Evolutionary conservation across 2,113 vertebrate genomes (phyloP).

Genomic region (Uropsilus gracilis): DNA sequence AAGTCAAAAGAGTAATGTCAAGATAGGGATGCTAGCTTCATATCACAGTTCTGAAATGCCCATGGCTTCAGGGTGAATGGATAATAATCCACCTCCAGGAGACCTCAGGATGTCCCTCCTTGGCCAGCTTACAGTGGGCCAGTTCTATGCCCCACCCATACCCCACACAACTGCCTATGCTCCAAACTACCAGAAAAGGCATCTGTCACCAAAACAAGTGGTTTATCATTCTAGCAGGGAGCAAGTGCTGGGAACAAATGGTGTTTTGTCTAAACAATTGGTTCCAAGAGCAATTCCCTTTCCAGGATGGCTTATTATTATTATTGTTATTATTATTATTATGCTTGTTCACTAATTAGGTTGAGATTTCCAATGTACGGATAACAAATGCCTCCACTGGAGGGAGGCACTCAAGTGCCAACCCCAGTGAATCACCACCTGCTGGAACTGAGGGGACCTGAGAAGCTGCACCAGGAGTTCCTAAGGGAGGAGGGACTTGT

Average conservation of each 20-base stretch:
- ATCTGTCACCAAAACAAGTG: constrained; percentile 75
- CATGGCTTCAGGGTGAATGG: neutral
- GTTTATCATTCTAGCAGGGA: constrained; percentile 54
- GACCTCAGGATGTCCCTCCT: neutral
- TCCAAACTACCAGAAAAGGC: constrained; percentile 69
- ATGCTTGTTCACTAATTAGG: constrained; percentile 63
- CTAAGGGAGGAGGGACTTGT: neutral
- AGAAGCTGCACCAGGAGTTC: neutral
- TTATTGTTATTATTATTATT: constrained; percentile 9
- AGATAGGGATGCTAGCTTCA: neutral
- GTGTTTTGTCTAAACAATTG: constrained; percentile 76
- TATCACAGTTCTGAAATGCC: neutral
- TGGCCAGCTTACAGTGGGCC: neutral
- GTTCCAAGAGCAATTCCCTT: constrained; percentile 75
- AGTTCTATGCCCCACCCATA: neutral
- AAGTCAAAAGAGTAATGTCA: neutral
- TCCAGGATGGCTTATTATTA: constrained; percentile 57
- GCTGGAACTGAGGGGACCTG: neutral
- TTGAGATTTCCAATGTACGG: constrained; percentile 72
- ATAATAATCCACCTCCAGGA: neutral
- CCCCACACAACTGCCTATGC: neutral
- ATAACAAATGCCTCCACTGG: constrained; percentile 65
- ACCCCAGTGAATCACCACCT: constrained; percentile 6
- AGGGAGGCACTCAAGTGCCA: constrained; percentile 48
- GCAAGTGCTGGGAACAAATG: constrained; percentile 70